phyloP scores from a whole-genome alignment of 2,797 vertebrate genomes.

The Octomys mimax region DNA sequence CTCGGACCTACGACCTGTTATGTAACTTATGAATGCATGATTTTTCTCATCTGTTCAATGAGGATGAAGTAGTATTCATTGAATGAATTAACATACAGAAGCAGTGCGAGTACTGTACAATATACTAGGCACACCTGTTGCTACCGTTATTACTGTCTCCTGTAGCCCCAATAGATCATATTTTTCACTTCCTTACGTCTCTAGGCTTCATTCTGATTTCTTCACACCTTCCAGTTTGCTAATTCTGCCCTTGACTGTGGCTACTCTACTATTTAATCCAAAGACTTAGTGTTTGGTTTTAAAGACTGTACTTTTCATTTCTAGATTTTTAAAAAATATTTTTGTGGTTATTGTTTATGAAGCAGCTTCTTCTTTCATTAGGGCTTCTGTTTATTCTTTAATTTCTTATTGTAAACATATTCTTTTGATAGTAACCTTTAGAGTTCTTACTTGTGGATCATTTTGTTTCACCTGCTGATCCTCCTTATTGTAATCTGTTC shows the following conservation, averaged over 20 bases:
- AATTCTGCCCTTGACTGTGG: conserved; percentile 7
- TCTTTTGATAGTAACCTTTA: not conserved
- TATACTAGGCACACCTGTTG: not conserved
- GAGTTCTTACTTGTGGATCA: not conserved
- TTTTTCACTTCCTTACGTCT: not conserved
- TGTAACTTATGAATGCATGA: not conserved
- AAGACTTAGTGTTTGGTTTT: not conserved
- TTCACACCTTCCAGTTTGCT: not conserved
- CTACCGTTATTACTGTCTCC: not conserved
- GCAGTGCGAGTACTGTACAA: not conserved
- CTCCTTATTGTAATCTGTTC: not conserved
- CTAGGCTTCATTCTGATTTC: not conserved
- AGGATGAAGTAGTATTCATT: not conserved
- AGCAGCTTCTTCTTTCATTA: not conserved
- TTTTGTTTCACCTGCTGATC: not conserved
- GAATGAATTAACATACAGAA: not conserved
- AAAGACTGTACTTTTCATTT: not conserved
- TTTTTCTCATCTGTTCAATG: not conserved
- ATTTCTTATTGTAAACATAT: not conserved
- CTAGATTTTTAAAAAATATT: not conserved
- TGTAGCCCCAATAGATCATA: not conserved
- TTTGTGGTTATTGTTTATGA: not conserved
- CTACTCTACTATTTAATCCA: conserved; percentile 14
- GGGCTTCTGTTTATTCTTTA: not conserved
- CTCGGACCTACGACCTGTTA: not conserved